These are phyloP conservation scores for Oreochromis niloticus DNA, from an alignment of 2,113 vertebrate species.

Conservation along the genomic window DNA sequence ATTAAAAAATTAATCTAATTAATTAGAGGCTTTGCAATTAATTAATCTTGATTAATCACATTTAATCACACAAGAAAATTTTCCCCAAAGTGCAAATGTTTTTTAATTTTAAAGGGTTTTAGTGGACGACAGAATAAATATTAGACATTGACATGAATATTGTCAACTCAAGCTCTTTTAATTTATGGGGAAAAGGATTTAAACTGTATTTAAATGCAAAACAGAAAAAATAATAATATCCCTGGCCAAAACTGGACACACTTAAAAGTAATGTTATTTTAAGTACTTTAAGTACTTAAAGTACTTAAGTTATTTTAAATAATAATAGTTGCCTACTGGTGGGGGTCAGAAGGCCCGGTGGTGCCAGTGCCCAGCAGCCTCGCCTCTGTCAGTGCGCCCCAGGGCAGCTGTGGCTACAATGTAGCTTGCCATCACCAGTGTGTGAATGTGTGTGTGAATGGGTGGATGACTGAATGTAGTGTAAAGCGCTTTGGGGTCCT, in stretches of 20 bases:
- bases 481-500: too few relatives aligned
- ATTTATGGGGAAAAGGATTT: background rate
- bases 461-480: too few relatives aligned
- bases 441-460: too few relatives aligned
- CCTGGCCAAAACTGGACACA: background rate
- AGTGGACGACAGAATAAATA: background rate
- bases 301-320: too few relatives aligned
- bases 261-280: background rate
- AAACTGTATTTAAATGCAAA: background rate
- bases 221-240: background rate
- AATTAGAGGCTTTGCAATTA: background rate
- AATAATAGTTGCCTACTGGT: too few relatives aligned
- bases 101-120: background rate
- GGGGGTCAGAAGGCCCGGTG: too few relatives aligned
- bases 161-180: background rate
- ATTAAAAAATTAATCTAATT: background rate
- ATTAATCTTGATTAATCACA: background rate
- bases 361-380: too few relatives aligned
- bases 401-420: too few relatives aligned
- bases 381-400: too few relatives aligned
- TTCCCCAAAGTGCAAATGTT: background rate
- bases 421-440: too few relatives aligned
- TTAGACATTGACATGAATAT: background rate
- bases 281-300: background rate
- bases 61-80: background rate